Percentiles rank a stretch among this genome's conserved stretches.
phyloP scores from a whole-genome alignment of 92 coral and sea anemone genomes.

The Epizoanthus fatuus region DNA sequence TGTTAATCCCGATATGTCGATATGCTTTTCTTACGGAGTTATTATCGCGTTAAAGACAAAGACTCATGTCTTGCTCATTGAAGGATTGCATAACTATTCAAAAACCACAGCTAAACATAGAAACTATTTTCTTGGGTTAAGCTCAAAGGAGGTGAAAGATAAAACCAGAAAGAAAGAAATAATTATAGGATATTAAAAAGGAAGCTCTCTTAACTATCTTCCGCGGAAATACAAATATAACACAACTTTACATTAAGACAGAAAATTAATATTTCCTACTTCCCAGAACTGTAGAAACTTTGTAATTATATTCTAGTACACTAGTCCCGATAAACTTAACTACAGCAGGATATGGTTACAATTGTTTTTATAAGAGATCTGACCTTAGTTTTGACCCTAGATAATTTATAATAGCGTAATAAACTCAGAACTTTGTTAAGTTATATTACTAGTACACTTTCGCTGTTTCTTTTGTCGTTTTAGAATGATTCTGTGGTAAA shows the following conservation, averaged over 20 bases:
- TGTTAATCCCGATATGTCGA: too few species aligned
- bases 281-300: conserved; percentile 13
- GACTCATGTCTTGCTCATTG: too few species aligned
- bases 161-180: too few species aligned
- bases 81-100: too few species aligned
- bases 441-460: conserved; percentile 3
- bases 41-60: too few species aligned
- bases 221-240: conserved; percentile 8
- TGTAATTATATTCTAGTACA: conserved; percentile 6
- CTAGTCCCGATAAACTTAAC: background rate
- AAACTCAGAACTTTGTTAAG: background rate
- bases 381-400: conserved; percentile 25
- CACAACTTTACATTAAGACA: conserved; percentile 1
- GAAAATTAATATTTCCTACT: conserved; percentile 16
- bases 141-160: too few species aligned
- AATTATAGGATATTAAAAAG: background rate
- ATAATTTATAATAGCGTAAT: conserved; percentile 15
- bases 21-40: too few species aligned
- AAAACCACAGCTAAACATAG: too few species aligned
- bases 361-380: background rate
- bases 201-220: background rate
- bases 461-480: conserved; percentile 16
- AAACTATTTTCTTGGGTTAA: too few species aligned
- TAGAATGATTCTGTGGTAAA: background rate
- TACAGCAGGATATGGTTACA: conserved; percentile 7